Base-by-base conservation (phyloP, 2,888 invertebrate species). In the Cerceris rybyensis region DNA sequence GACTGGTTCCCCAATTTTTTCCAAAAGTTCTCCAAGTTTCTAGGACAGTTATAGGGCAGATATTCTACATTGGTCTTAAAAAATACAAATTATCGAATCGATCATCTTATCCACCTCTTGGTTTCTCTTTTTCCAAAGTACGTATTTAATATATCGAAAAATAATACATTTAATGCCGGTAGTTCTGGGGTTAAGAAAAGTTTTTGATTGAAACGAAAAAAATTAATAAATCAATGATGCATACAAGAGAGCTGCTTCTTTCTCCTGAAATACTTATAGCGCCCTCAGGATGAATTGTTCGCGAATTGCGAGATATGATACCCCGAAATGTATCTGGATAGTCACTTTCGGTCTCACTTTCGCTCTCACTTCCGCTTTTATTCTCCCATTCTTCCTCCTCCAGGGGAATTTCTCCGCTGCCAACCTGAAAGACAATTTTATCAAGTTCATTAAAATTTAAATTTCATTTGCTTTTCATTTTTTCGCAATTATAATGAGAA, bases 371-470 rank as follows among this genome's bases (percentile, higher is more conserved):
- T 28, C 28, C 54, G 14, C 7, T n/a, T 16, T 54, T 63, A 0
- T 63, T 42, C 85, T 96, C 96, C 96, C 96, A 97, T 89, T 97
- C 97, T 0, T 96, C 96, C 85, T 97, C 96, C 84, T 97, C 96
- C 6, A 96, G 94, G 0, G 96, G 95, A 72, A 97, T 96, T 91
- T 97, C 97, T 0, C 97, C 97, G 75, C 97, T 97, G 9, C 97
- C 97, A 28, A 96, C 95, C 96, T 96, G 80, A 9, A 2, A 28
- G 9, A 16, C 66, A 42, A 16, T 64, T 6, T 2, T n/a, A 16
- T 42, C 28, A 42, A 2, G 11, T 42, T 64, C 7, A 13, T 2
- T 54, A 16, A 7, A 9, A 8, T 16, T 9, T 54, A 8, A 54
- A 54, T n/a, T n/a, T 28, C 28, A 28, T 28, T 28, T 28, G 28